Percentiles rank a stretch among this genome's conserved stretches.
phyloP scores from a whole-genome alignment of 2,888 invertebrate genomes.

The Drosophila lutescens region DNA sequence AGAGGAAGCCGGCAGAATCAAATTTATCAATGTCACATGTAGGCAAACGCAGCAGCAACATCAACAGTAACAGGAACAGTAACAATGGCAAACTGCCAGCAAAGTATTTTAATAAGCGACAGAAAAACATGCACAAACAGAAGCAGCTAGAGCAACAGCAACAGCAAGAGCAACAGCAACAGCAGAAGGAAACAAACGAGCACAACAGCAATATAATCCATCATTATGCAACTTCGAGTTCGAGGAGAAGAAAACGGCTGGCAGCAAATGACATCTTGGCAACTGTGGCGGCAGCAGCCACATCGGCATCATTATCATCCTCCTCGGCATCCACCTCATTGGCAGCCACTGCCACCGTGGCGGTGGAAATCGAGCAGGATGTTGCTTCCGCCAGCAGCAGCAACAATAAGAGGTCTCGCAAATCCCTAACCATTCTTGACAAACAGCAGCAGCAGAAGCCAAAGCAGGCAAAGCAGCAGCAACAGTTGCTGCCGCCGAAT shows the following conservation, averaged over 20 bases:
- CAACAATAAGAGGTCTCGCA: constrained; percentile 80
- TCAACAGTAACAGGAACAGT: constrained; percentile 38
- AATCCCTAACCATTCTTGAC: constrained; percentile 74
- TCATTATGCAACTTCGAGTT: constrained; percentile 67
- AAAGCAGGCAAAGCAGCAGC: constrained; percentile 14
- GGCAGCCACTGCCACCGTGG: constrained; percentile 37
- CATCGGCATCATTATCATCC: constrained; percentile 42
- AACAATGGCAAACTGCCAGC: constrained; percentile 65
- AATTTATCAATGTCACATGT: constrained; percentile 83
- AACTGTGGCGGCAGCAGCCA: constrained; percentile 46
- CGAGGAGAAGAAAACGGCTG: constrained; percentile 66
- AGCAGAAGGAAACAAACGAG: constrained; percentile 56
- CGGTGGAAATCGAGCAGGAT: constrained; percentile 45
- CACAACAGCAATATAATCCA: constrained; percentile 79
- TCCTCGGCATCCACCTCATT: constrained; percentile 33
- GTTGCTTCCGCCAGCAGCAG: constrained; percentile 42
- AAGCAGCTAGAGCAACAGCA: constrained; percentile 17
- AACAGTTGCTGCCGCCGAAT: constrained; percentile 72
- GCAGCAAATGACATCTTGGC: constrained; percentile 67
- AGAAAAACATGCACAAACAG: constrained; percentile 80
- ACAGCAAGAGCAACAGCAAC: constrained; percentile 9
- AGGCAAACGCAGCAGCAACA: constrained; percentile 48
- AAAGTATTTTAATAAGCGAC: constrained; percentile 81
- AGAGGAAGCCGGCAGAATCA: constrained; percentile 68
- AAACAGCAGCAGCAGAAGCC: constrained; percentile 44